phyloP scores from a whole-genome alignment of 2,797 vertebrate species.

The Glyptemys insculpta region DNA sequence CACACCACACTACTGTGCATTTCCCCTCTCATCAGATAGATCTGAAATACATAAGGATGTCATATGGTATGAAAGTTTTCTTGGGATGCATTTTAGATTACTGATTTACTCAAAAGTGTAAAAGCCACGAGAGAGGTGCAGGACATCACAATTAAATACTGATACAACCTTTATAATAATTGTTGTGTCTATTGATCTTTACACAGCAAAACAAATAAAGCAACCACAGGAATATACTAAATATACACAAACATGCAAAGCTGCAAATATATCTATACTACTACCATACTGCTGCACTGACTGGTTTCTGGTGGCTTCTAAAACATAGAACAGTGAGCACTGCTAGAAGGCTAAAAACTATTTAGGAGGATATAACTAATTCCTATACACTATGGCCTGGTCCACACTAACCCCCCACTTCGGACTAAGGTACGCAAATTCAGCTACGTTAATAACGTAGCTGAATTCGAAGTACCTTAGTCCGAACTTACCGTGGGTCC shows the following conservation, averaged over 20 bases:
- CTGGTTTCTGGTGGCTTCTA: background rate
- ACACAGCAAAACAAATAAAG: background rate
- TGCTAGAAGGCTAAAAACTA: background rate
- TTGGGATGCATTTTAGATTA: background rate
- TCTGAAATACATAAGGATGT: background rate
- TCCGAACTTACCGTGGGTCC: too few species aligned
- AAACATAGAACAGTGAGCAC: background rate
- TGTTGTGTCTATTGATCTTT: background rate
- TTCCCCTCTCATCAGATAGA: background rate
- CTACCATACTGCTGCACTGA: background rate
- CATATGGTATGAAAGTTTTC: background rate
- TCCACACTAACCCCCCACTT: too few species aligned
- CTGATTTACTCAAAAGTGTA: conserved; percentile 8
- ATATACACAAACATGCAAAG: background rate
- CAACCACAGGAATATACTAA: background rate
- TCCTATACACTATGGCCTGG: background rate
- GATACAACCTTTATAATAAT: background rate
- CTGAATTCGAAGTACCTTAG: too few species aligned
- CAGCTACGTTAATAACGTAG: too few species aligned
- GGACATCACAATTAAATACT: background rate
- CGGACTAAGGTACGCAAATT: too few species aligned
- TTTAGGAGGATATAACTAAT: background rate
- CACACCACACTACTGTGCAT: background rate
- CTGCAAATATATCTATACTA: background rate
- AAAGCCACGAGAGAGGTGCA: conserved; percentile 4